phyloP scores from a whole-genome alignment of 2,113 vertebrate species.

The Oreochromis aureus region DNA sequence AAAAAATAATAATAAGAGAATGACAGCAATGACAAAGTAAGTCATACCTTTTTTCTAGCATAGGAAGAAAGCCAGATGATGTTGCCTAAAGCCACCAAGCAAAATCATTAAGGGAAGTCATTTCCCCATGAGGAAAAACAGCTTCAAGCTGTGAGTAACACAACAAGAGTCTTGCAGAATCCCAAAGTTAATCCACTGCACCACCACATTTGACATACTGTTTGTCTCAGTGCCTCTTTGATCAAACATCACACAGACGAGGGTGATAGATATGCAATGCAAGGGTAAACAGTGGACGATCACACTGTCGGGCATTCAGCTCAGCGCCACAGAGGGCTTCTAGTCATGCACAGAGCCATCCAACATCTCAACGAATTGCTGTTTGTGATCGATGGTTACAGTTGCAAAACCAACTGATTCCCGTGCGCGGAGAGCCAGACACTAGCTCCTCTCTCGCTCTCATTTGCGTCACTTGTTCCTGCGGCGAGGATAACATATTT shows the following conservation, averaged over 20 bases:
- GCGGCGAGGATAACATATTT: background rate
- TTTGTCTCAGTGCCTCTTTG: conserved; percentile 48
- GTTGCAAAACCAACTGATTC: conserved; percentile 34
- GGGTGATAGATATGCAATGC: conserved; percentile 42
- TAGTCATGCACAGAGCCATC: conserved; percentile 30
- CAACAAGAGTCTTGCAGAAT: conserved; percentile 8
- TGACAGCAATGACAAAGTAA: conserved; percentile 23
- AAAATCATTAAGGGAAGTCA: conserved; percentile 53
- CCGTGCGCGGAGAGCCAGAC: background rate
- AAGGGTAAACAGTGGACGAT: conserved; percentile 30
- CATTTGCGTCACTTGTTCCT: background rate
- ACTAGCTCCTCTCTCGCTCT: background rate
- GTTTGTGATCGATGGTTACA: conserved; percentile 39
- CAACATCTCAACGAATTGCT: background rate
- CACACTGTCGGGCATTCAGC: conserved; percentile 16
- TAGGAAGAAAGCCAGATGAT: background rate
- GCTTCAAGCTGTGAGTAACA: conserved; percentile 43
- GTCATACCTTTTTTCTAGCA: background rate
- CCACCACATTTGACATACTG: conserved; percentile 30
- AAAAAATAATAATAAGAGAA: background rate
- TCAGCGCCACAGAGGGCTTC: background rate
- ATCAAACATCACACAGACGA: conserved; percentile 18
- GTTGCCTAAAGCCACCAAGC: conserved; percentile 27
- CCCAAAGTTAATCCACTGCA: conserved; percentile 35
- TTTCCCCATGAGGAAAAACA: conserved; percentile 38